Conservation (phyloP, 1,140 invertebrate species). For the Sinella curviseta region DNA sequence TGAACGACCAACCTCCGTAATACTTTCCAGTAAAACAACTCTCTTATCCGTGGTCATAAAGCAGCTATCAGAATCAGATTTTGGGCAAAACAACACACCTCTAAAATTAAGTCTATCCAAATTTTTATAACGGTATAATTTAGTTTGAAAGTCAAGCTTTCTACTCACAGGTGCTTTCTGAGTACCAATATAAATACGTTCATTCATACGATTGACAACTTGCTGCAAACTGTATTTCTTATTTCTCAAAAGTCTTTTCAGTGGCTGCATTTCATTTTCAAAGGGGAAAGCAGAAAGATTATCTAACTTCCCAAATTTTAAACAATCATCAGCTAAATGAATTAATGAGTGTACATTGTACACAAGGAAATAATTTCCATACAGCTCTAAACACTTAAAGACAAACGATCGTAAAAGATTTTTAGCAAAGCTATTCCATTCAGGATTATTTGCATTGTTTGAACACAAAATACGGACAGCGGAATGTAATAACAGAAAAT, state of each 20-base stretch:
- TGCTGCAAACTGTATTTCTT: neutral
- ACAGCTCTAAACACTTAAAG: slow-evolving; percentile 7
- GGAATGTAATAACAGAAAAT: slow-evolving; percentile 27
- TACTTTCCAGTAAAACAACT: neutral
- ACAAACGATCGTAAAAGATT: slow-evolving; percentile 26
- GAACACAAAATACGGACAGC: slow-evolving; percentile 27
- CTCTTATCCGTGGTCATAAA: neutral
- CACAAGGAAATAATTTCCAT: slow-evolving; percentile 15
- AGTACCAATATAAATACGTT: too few relatives aligned
- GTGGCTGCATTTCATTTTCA: slow-evolving; percentile 35
- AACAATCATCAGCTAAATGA: slow-evolving; percentile 37
- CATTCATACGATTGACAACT: neutral
- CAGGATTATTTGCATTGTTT: neutral
- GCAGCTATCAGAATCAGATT: neutral
- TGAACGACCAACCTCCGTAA: neutral
- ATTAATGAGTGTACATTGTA: slow-evolving; percentile 40
- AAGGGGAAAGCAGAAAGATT: slow-evolving; percentile 36
- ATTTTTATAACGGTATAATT: neutral
- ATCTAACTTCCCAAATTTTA: slow-evolving; percentile 37
- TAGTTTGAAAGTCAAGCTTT: neutral
- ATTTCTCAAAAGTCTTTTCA: neutral
- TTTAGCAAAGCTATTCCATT: slow-evolving; percentile 22
- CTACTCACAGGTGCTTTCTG: too few relatives aligned
- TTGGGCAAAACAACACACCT: neutral
- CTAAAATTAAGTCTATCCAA: neutral